Evolutionary conservation across 2,888 invertebrate species (phyloP).

Genomic region (Eupithecia inturbata): DNA sequence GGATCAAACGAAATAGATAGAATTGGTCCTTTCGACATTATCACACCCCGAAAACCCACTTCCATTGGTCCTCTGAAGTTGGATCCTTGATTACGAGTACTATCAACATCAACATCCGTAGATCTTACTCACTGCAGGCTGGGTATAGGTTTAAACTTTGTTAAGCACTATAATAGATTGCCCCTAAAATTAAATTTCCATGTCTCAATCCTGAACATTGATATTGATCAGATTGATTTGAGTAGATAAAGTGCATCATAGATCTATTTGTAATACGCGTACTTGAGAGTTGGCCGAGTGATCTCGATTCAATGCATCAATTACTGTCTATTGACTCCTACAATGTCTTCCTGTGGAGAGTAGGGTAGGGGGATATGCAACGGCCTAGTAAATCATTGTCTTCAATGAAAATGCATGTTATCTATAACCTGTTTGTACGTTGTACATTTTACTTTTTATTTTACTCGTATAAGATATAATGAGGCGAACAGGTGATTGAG

Average conservation of each 20-base stretch:
- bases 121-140: no score
- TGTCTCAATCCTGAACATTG: background rate
- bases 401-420: background rate
- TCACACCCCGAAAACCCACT: no score
- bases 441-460: slow-evolving; percentile 11
- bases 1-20: no score
- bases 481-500: background rate
- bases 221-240: background rate
- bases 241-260: background rate
- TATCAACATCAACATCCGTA: no score
- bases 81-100: no score
- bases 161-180: no score
- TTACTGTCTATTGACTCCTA: slow-evolving; percentile 38
- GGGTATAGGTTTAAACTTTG: no score
- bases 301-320: slow-evolving; percentile 28
- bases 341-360: slow-evolving; percentile 34
- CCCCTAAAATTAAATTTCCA: no score
- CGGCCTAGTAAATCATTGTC: slow-evolving; percentile 14
- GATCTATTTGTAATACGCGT: background rate
- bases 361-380: slow-evolving; percentile 25
- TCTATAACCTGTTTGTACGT: background rate
- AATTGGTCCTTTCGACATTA: no score
- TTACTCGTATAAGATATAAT: background rate
- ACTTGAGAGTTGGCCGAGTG: slow-evolving; percentile 29
- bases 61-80: no score